Evolutionary conservation across 2,797 vertebrate genomes (phyloP).

Genomic region (Syndactyla subalaris): DNA sequence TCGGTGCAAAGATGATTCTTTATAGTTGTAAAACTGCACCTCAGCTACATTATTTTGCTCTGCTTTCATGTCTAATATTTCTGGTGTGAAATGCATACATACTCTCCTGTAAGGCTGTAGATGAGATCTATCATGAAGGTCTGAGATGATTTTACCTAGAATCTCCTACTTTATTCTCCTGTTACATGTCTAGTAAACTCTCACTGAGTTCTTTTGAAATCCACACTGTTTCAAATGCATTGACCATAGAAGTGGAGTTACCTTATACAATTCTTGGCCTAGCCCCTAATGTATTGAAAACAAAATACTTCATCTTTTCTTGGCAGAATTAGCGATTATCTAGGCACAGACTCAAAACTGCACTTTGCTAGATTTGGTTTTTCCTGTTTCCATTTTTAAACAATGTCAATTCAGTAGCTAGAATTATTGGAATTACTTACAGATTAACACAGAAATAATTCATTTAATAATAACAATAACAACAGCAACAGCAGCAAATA

Average conservation of each 20-base stretch:
- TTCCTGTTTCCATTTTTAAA: conserved; percentile 45
- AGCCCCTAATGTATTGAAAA: not conserved
- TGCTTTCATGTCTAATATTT: not conserved
- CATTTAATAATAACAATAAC: not conserved
- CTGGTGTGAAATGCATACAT: not conserved
- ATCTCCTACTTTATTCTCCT: not conserved
- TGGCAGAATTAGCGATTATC: not conserved
- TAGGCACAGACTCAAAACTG: not conserved
- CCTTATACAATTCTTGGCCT: not conserved
- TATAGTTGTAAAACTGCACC: not conserved
- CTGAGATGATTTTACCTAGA: not conserved
- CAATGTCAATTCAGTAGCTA: not conserved
- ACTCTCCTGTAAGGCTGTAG: not conserved
- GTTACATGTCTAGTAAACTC: not conserved
- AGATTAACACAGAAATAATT: not conserved
- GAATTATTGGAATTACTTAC: not conserved
- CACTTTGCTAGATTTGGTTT: not conserved
- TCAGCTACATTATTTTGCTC: not conserved
- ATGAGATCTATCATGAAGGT: not conserved
- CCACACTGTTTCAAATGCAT: not conserved
- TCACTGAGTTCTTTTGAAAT: not conserved
- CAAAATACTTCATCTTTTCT: conserved; percentile 21
- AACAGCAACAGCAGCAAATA: not conserved
- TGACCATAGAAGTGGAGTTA: conserved; percentile 2
- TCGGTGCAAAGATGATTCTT: not conserved